Conservation (phyloP, 2,113 vertebrate species). For the Bolborhynchus lineola region DNA sequence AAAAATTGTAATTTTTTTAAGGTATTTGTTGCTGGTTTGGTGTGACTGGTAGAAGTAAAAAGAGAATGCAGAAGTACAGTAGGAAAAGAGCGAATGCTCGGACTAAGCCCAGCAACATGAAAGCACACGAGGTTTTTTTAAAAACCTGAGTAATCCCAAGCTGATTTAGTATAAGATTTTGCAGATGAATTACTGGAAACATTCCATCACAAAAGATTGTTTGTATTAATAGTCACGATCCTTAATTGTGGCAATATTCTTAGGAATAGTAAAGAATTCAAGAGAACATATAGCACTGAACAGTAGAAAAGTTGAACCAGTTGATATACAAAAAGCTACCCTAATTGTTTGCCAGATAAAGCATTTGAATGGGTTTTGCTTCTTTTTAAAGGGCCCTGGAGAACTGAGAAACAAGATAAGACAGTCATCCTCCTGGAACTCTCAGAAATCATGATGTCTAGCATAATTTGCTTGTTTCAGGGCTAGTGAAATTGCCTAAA, state of each 20-base stretch:
- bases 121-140: background rate
- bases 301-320: background rate
- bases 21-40: background rate
- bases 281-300: background rate
- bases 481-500: background rate
- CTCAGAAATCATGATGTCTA: background rate
- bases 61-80: background rate
- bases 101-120: background rate
- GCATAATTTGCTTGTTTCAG: background rate
- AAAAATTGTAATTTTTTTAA: background rate
- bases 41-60: background rate
- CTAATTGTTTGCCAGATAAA: background rate
- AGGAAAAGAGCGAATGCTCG: background rate
- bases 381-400: background rate
- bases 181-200: background rate
- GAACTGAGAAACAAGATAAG: background rate
- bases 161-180: background rate
- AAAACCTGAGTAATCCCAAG: background rate
- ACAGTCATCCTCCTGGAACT: background rate
- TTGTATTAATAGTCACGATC: background rate
- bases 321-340: background rate
- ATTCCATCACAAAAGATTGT: background rate
- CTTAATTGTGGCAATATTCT: background rate
- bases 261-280: background rate
- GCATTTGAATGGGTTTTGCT: background rate